phyloP scores from a whole-genome alignment of 2,888 invertebrate genomes.

The Xestia rhomboidea region DNA sequence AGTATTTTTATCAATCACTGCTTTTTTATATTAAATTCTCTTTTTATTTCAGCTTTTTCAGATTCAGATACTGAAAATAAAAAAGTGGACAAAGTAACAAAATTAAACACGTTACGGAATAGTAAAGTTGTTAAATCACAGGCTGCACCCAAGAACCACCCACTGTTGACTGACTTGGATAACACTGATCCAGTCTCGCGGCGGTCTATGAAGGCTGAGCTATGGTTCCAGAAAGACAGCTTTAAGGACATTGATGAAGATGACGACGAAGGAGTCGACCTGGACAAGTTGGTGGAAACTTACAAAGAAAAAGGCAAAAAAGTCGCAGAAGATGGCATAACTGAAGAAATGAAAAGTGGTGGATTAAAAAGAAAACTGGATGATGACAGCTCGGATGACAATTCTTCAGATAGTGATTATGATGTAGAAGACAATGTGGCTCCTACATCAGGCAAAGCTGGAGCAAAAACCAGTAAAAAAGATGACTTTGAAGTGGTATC shows the following conservation, averaged over 20 bases:
- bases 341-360: conserved; percentile 60
- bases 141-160: conserved; percentile 89
- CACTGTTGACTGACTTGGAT: conserved; percentile 95
- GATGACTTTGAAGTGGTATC: conserved; percentile 93
- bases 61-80: conserved; percentile 91
- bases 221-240: conserved; percentile 96
- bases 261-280: conserved; percentile 96
- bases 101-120: conserved; percentile 84
- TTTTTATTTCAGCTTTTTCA: conserved; percentile 89
- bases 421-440: conserved; percentile 84
- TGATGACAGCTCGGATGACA: conserved; percentile 85
- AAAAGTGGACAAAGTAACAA: conserved; percentile 83
- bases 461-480: conserved; percentile 86
- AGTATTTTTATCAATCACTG: not conserved
- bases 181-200: conserved; percentile 93
- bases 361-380: conserved; percentile 77
- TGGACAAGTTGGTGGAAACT: conserved; percentile 94
- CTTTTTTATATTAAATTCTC: not conserved
- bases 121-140: conserved; percentile 75
- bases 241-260: conserved; percentile 95
- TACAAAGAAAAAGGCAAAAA: conserved; percentile 93
- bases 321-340: conserved; percentile 75
- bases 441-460: conserved; percentile 70
- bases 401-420: conserved; percentile 87
- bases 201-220: conserved; percentile 94